Base-by-base conservation (phyloP, 2,113 vertebrate genomes). In the Dasyprocta punctata region DNA sequence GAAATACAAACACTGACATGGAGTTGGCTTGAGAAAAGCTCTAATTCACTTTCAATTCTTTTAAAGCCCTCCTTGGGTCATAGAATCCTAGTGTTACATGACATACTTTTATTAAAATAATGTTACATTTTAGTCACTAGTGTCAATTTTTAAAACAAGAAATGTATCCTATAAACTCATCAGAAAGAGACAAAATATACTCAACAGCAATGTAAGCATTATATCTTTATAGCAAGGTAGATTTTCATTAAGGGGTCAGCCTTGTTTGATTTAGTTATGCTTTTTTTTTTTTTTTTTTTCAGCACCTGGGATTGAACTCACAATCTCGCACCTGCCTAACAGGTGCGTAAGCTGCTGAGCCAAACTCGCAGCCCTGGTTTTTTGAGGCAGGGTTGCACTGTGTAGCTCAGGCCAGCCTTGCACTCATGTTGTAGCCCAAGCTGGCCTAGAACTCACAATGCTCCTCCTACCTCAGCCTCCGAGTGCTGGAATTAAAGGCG, bases 221-320 rank as follows among this genome's bases (percentile, higher is more conserved):
- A 94, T 88, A 12, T 80, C 26, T 94, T 60, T 11, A 73, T 28
- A 63, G 44, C 78, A 83, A 86, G 17, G 1, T 86, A 61, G 47
- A 82, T 14, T 96, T 94, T 86, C 44, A 89, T 92, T 82, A 58
- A 58, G 61, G 86, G 83, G 89, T 83, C 89, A 85, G 20, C 75
- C 38, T 24, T 36, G 14, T 77, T 83, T 90, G 30, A 44, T 83
- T 94, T 83, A 75, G 47, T 36, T 83, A 28, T 90, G 20, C n/a
- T 56, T n/a, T n/a, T n/a, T n/a, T n/a, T n/a, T n/a, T n/a, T n/a
- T n/a, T n/a, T n/a, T n/a, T n/a, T n/a, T n/a, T n/a, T n/a, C n/a
- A n/a, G n/a, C n/a, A n/a, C n/a, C n/a, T n/a, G n/a, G n/a, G n/a
- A n/a, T n/a, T n/a, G n/a, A n/a, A n/a, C n/a, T n/a, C n/a, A n/a